Evolutionary conservation across 2,797 vertebrate genomes (phyloP), one percentile per base, ranked within the genome.

Genomic region (Enteromius radiatus): DNA sequence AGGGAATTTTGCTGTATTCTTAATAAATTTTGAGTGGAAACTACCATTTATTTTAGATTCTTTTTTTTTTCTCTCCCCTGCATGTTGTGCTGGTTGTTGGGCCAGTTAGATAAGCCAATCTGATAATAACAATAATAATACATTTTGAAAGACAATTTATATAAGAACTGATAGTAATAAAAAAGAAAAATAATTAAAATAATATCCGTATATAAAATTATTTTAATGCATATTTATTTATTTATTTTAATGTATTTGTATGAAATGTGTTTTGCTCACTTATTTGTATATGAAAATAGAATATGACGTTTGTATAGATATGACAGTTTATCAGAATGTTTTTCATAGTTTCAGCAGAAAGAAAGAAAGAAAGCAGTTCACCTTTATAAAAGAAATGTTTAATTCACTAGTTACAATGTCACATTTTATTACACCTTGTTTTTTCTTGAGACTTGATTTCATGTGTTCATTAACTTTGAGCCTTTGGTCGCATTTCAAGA

Each of bases 401-500:
- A 23, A 63, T 17, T 63, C 59, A 28, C 17, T 76, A 59, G 73
- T 59, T 76, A 19, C 49, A 45, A 70, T 69, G 36, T 80, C 65
- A 70, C 56, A 59, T 80, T 80, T 70, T 59, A 80, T 59, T 59
- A 59, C 5, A 59, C 19, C 49, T 67, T 31, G 80, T 76, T 74
- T 80, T 38, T 41, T 38, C 64, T 31, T 31, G 5, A 76, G 61
- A 76, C 61, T 68, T 82, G 33, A 69, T 80, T 54, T 43, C 21
- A 38, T 47, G 2, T 31, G 64, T 71, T 61, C 65, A 70, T 78
- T 64, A 71, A 78, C 43, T 77, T 26, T 49, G n/a, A 71, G 47
- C 23, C 49, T 79, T 84, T 74, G 47, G 43, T 65, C 7, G 38
- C 63, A 52, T 78, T 84, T 79, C 67, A 64, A 64, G 65, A 63